Evolutionary conservation across 2,888 invertebrate species (phyloP), one percentile per base, ranked within the genome.

Genomic region (Plemyria rubiginata): DNA sequence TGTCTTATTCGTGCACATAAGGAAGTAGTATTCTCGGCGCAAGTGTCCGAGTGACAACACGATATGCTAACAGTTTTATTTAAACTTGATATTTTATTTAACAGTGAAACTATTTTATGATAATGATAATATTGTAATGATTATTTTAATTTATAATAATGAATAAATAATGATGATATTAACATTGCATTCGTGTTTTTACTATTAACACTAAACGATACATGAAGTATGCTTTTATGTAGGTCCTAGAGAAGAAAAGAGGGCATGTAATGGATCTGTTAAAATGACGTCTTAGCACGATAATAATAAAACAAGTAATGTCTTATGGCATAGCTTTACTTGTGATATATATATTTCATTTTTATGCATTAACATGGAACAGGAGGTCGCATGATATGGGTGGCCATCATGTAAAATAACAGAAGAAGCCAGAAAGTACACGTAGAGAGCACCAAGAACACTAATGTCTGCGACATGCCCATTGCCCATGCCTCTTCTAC

Each of bases 61-160:
- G 61, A 72, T 64, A 65, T 70, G 8, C 67, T 74, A 70, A 68
- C 70, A 62, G 48, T 73, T 73, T 74, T 73, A 78, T 75, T 75
- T 76, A 71, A 73, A 78, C 76, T 81, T 76, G 82, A 86, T 82
- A 85, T 82, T 81, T 75, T 72, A 75, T 84, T 79, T 80, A 82
- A 81, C 80, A 79, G 80, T 80, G 77, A 68, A 67, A 83, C 88
- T 87, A 85, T 85, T 81, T 85, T 80, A 84, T 82, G 65, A 82
- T 80, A 80, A 80, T 82, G 74, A 86, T 83, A 80, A 81, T 80
- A 79, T 79, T 71, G 71, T 76, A 78, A 80, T 77, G 67, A 73
- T 80, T 85, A 86, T 84, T 81, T 84, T 87, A 87, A 87, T 88
- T 87, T 86, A 89, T 89, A 79, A 84, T 82, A 82, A 77, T 85